A percentile compares a stretch with the other conserved stretches of the same genome.
Evolutionary conservation across 2,113 vertebrate genomes (phyloP).

Genomic region (Chaetops frenatus): DNA sequence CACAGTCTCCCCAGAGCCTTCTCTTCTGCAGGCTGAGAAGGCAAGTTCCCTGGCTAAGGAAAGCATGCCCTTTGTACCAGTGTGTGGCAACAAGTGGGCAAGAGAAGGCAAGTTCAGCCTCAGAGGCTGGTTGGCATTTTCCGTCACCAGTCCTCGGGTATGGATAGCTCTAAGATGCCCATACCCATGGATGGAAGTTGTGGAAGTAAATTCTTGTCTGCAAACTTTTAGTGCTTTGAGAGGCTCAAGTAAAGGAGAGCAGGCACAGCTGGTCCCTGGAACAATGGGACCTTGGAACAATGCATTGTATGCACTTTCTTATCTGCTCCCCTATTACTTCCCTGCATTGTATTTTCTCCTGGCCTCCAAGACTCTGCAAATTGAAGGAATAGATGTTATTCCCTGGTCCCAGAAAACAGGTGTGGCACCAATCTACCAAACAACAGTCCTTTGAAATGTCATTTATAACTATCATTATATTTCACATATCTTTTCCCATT

Average conservation of each 20-base stretch:
- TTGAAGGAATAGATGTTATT: neutral
- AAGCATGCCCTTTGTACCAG: neutral
- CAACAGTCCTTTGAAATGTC: neutral
- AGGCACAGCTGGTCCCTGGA: neutral
- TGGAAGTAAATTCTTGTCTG: neutral
- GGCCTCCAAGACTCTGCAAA: neutral
- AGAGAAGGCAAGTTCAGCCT: neutral
- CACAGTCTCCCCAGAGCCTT: neutral
- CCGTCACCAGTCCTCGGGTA: neutral
- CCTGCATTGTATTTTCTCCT: neutral
- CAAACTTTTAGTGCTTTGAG: neutral
- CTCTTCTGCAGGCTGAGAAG: neutral
- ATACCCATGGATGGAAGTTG: neutral
- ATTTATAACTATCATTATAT: neutral
- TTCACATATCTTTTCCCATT: neutral
- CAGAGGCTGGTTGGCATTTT: neutral
- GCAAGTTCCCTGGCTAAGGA: neutral
- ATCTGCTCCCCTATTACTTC: fast-evolving
- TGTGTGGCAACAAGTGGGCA: neutral
- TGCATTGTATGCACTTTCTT: neutral
- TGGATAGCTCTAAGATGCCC: neutral
- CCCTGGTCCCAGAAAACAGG: neutral
- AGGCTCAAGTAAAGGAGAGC: neutral
- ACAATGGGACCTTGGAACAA: neutral
- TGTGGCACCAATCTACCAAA: neutral